phyloP scores from a whole-genome alignment of 2,888 invertebrate species.

The Euplexia lucipara region DNA sequence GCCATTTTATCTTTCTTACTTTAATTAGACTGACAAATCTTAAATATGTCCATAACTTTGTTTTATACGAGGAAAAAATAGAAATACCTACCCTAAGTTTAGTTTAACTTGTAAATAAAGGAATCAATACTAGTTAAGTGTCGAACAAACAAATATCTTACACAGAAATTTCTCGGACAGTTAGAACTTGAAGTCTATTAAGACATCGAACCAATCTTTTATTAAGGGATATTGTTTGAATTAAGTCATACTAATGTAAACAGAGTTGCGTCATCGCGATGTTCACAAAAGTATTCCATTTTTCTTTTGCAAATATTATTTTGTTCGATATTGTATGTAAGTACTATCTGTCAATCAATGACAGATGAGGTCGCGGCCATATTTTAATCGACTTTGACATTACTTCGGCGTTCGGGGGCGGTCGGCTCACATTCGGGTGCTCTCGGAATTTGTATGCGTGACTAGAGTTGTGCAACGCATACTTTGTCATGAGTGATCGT shows the following conservation, averaged over 20 bases:
- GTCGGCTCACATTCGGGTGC: conserved; percentile 72
- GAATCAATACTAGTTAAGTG: no score
- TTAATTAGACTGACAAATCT: no score
- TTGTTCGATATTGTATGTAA: background rate
- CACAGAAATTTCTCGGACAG: no score
- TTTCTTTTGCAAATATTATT: conserved; percentile 21
- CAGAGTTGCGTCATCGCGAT: background rate
- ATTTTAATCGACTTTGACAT: conserved; percentile 49
- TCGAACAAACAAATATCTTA: no score
- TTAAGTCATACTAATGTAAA: background rate
- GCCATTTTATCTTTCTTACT: no score
- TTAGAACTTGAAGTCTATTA: no score
- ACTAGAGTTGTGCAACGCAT: conserved; percentile 57
- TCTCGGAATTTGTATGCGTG: conserved; percentile 63
- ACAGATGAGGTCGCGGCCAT: conserved; percentile 53
- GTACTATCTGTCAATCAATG: conserved; percentile 35
- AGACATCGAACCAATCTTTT: no score
- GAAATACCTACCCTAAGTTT: no score
- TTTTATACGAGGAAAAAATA: no score
- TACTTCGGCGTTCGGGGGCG: conserved; percentile 37
- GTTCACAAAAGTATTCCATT: background rate
- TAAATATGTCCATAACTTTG: no score
- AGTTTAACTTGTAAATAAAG: no score
- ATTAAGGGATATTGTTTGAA: no score
- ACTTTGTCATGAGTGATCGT: conserved; percentile 58